These are phyloP conservation scores for Lochmaea crataegi DNA, from an alignment of 2,888 invertebrate species.

Conservation along the genomic window DNA sequence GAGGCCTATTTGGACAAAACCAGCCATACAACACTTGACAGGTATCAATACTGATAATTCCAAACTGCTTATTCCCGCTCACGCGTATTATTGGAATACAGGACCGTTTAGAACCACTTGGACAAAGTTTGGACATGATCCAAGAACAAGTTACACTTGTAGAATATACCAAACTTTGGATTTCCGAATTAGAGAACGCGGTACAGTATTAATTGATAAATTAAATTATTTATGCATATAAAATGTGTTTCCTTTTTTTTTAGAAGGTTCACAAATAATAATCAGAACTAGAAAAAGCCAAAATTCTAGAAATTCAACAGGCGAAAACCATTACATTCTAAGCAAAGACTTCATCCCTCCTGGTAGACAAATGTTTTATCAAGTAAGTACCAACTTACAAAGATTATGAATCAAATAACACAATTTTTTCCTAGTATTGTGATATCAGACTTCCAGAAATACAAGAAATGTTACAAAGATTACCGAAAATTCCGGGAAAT, in stretches of 20 bases:
- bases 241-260: slow-evolving; percentile 6
- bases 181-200: slow-evolving; percentile 75
- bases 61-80: slow-evolving; percentile 82
- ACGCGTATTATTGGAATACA: slow-evolving; percentile 86
- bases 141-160: slow-evolving; percentile 80
- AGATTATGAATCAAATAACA: background rate
- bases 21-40: slow-evolving; percentile 76
- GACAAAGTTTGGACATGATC: slow-evolving; percentile 93
- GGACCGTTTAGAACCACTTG: slow-evolving; percentile 96
- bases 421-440: slow-evolving; percentile 71
- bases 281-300: slow-evolving; percentile 67
- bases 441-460: slow-evolving; percentile 85
- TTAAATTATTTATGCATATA: too few relatives aligned
- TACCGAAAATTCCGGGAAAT: slow-evolving; percentile 71
- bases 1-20: slow-evolving; percentile 90
- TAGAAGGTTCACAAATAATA: slow-evolving; percentile 67
- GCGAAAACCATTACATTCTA: slow-evolving; percentile 71
- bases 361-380: slow-evolving; percentile 90
- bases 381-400: slow-evolving; percentile 67
- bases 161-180: slow-evolving; percentile 91
- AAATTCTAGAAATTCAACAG: slow-evolving; percentile 40
- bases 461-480: slow-evolving; percentile 77
- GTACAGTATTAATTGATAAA: background rate
- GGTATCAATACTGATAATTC: slow-evolving; percentile 72
- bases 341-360: slow-evolving; percentile 81